These are phyloP conservation scores for Phocoena phocoena DNA, from an alignment of 2,113 vertebrate genomes.

Conservation along the genomic window DNA sequence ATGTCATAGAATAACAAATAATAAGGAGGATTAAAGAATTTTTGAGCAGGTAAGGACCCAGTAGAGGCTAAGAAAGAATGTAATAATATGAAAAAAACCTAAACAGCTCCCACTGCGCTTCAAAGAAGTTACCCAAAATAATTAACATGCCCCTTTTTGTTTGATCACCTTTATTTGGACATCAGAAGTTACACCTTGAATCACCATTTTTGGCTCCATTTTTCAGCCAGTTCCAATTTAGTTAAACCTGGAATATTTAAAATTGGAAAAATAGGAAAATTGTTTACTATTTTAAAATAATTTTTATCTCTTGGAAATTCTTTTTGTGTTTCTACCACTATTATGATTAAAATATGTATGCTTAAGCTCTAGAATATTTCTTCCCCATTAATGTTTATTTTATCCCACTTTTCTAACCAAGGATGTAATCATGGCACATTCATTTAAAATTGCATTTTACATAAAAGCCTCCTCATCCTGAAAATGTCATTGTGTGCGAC, in stretches of 20 bases:
- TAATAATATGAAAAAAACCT: not conserved
- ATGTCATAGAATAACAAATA: not conserved
- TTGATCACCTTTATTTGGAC: constrained; percentile 34
- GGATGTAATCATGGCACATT: constrained; percentile 80
- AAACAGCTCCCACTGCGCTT: not conserved
- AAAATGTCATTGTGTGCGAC: constrained; percentile 74
- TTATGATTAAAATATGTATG: constrained; percentile 77
- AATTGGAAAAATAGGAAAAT: constrained; percentile 39
- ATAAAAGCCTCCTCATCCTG: constrained; percentile 69
- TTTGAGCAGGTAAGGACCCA: not conserved
- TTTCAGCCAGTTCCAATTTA: constrained; percentile 70
- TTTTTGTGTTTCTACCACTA: constrained; percentile 70
- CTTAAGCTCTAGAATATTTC: constrained; percentile 76
- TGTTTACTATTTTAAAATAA: constrained; percentile 55
- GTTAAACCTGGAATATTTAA: constrained; percentile 44
- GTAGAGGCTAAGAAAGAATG: not conserved
- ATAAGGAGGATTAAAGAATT: not conserved
- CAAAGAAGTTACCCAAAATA: not conserved
- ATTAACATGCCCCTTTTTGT: constrained; percentile 35
- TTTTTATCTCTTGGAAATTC: constrained; percentile 64
- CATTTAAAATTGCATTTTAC: constrained; percentile 80
- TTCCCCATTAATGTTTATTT: constrained; percentile 81
- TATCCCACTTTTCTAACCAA: constrained; percentile 75
- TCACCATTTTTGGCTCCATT: constrained; percentile 41
- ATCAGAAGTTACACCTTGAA: constrained; percentile 46